Percentiles rank a stretch among this genome's conserved stretches.
phyloP scores from a whole-genome alignment of 1,140 invertebrate genomes.

The Caerostris darwini region DNA sequence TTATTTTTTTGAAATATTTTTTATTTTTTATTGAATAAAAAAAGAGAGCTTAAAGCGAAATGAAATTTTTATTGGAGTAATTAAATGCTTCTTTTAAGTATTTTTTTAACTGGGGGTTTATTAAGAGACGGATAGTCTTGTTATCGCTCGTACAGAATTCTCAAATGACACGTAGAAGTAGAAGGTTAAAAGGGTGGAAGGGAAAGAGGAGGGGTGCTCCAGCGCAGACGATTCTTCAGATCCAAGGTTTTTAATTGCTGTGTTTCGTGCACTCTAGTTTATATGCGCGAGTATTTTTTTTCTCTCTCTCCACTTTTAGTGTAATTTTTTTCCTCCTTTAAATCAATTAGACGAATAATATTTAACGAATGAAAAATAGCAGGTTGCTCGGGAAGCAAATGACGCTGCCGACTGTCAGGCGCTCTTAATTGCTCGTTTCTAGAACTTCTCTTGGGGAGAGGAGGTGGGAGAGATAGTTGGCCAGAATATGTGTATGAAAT shows the following conservation, averaged over 20 bases:
- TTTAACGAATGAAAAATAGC: slow-evolving; percentile 52
- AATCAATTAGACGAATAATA: slow-evolving; percentile 69
- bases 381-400: slow-evolving; percentile 36
- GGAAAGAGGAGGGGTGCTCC: not conserved
- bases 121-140: slow-evolving; percentile 68
- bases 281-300: slow-evolving; percentile 1
- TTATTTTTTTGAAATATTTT: no score
- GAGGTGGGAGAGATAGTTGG: no score
- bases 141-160: slow-evolving; percentile 68
- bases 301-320: not conserved
- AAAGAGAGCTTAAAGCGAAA: slow-evolving; percentile 67
- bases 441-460: no score
- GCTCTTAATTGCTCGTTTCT: slow-evolving; percentile 46
- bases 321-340: slow-evolving; percentile 43
- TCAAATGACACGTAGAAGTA: slow-evolving; percentile 24
- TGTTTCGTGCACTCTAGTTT: slow-evolving; percentile 70
- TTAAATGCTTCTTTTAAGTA: slow-evolving; percentile 77
- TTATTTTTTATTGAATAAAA: slow-evolving; percentile 63
- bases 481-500: no score
- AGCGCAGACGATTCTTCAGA: slow-evolving; percentile 29
- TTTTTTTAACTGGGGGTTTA: slow-evolving; percentile 59
- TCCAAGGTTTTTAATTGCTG: slow-evolving; percentile 64
- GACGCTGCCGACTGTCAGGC: slow-evolving; percentile 38
- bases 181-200: not conserved
- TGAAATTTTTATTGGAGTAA: slow-evolving; percentile 78